Evolutionary conservation across 2,888 invertebrate species (phyloP).

Genomic region (Cerastis leucographa): DNA sequence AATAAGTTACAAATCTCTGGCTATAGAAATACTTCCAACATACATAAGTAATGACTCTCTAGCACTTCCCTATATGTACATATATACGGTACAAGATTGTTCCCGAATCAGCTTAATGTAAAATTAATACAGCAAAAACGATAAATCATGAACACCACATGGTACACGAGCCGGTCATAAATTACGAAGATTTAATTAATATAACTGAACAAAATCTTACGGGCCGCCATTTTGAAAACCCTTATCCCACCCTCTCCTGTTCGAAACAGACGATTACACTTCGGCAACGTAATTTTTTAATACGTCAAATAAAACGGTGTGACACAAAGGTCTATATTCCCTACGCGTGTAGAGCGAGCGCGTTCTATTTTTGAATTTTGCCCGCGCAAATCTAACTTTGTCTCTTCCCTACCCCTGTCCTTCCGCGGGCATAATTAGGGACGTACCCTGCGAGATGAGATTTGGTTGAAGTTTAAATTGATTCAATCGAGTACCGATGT

Average conservation of each 20-base stretch:
- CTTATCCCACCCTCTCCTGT: constrained; percentile 85
- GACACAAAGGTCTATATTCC: constrained; percentile 57
- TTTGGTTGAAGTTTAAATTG: constrained; percentile 88
- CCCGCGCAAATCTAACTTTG: constrained; percentile 73
- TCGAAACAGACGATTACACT: constrained; percentile 88
- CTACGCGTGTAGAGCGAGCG: constrained; percentile 61
- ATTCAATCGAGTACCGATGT: constrained; percentile 88
- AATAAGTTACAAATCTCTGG: neutral
- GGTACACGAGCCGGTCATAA: constrained; percentile 85
- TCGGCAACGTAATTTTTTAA: constrained; percentile 74
- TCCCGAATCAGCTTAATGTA: constrained; percentile 72
- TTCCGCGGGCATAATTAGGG: constrained; percentile 89
- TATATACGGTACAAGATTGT: constrained; percentile 62
- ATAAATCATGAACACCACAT: constrained; percentile 87
- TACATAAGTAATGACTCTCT: neutral
- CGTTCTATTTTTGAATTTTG: constrained; percentile 63
- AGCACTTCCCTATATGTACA: constrained; percentile 18
- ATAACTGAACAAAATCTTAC: constrained; percentile 89
- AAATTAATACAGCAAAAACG: constrained; percentile 82
- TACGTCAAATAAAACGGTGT: constrained; percentile 51
- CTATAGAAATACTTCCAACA: neutral
- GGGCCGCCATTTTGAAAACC: constrained; percentile 88
- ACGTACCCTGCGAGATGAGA: constrained; percentile 88
- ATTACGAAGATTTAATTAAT: constrained; percentile 91
- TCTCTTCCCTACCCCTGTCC: constrained; percentile 84